Conservation (phyloP, 1,140 invertebrate genomes). For the Drosophila pruinosa region DNA sequence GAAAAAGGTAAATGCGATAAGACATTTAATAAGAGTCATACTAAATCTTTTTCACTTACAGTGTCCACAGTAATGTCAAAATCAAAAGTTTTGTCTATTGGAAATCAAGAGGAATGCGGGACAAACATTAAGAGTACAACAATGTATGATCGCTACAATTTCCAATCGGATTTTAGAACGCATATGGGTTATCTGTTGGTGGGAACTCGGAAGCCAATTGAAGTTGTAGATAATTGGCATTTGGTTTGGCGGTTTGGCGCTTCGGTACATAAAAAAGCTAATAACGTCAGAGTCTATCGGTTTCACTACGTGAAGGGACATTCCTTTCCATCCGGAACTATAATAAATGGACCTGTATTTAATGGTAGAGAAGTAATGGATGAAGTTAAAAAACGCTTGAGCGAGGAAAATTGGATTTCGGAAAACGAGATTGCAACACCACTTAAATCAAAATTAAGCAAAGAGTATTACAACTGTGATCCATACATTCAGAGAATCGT, state of each 20-base stretch:
- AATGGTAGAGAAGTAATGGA: neutral
- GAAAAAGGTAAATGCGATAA: neutral
- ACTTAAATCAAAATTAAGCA: neutral
- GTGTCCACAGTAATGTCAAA: neutral
- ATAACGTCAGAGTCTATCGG: too few relatives aligned
- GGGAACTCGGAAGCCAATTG: neutral
- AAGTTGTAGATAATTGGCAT: neutral
- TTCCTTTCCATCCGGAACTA: neutral
- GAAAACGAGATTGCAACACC: constrained; percentile 4
- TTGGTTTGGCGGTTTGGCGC: neutral
- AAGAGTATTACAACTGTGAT: neutral
- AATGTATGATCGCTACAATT: neutral
- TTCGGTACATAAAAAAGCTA: too few relatives aligned
- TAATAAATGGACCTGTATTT: neutral
- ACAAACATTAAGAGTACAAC: neutral
- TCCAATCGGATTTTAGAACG: neutral
- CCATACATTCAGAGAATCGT: neutral
- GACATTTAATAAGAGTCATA: neutral
- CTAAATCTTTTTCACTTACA: neutral
- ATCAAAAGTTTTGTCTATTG: constrained; percentile 7
- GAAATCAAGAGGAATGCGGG: neutral
- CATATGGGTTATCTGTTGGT: neutral
- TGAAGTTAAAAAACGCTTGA: neutral
- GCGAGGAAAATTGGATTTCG: constrained; percentile 16
- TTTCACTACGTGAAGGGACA: too few relatives aligned